Percentiles rank a stretch among this genome's conserved stretches.
These are phyloP conservation scores for Petrolisthes cinctipes DNA, from an alignment of 2,888 invertebrate species.

Conservation along the genomic window DNA sequence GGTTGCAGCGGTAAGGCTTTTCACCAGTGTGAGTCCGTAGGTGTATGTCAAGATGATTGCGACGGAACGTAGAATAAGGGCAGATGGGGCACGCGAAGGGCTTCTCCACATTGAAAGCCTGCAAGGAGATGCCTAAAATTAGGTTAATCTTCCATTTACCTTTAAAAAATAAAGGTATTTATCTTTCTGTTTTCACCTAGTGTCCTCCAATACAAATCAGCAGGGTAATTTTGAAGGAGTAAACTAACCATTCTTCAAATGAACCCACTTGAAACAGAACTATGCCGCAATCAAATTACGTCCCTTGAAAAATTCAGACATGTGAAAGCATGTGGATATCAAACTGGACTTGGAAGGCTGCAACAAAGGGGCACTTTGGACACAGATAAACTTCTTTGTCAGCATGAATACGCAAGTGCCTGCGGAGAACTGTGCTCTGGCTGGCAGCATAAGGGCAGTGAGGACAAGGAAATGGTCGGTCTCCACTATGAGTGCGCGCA, in stretches of 20 bases:
- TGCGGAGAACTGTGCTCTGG: slow-evolving; percentile 21
- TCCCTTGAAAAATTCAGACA: background rate
- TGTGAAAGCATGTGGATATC: slow-evolving; percentile 25
- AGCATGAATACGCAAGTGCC: slow-evolving; percentile 36
- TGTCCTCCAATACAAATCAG: slow-evolving; percentile 67
- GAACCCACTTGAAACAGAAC: too few relatives aligned
- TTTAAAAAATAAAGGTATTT: slow-evolving; percentile 72
- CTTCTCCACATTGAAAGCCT: slow-evolving; percentile 88
- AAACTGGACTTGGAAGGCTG: slow-evolving; percentile 11
- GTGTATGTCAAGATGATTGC: slow-evolving; percentile 54
- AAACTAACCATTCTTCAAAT: too few relatives aligned
- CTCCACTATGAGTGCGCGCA: slow-evolving; percentile 39
- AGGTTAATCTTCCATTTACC: slow-evolving; percentile 23
- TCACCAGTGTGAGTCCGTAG: slow-evolving; percentile 61
- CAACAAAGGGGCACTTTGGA: slow-evolving; percentile 40
- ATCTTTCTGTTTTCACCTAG: slow-evolving; percentile 81
- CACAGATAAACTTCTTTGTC: slow-evolving; percentile 36
- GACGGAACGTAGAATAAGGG: slow-evolving; percentile 48
- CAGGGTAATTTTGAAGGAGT: too few relatives aligned
- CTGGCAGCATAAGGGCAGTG: slow-evolving; percentile 40
- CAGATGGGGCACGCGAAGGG: slow-evolving; percentile 84
- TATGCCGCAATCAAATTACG: too few relatives aligned
- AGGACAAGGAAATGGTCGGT: slow-evolving; percentile 31
- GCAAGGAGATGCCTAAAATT: slow-evolving; percentile 49
- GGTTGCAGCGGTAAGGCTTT: slow-evolving; percentile 55